phyloP scores from a whole-genome alignment of 2,797 vertebrate genomes.

The Anguilla pacifica region DNA sequence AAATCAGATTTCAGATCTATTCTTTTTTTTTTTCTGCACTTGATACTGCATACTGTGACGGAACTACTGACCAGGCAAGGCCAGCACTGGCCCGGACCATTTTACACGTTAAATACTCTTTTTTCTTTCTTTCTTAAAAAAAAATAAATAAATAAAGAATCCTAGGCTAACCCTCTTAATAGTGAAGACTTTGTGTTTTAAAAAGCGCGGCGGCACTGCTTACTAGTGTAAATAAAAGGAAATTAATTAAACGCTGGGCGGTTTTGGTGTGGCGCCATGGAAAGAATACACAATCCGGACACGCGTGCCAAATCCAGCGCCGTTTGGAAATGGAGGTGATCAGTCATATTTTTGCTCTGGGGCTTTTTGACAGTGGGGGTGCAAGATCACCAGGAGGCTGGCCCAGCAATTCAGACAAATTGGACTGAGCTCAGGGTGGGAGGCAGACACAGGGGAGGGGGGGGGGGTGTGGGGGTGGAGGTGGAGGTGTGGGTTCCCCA shows the following conservation, averaged over 20 bases:
- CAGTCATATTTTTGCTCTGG: conserved; percentile 75
- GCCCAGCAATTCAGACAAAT: conserved; percentile 78
- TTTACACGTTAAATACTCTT: conserved; percentile 63
- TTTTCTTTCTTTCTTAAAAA: conserved; percentile 18
- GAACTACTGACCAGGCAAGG: conserved; percentile 34
- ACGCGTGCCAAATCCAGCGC: conserved; percentile 75
- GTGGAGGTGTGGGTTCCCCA: conserved; percentile 45
- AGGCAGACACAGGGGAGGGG: conserved; percentile 66
- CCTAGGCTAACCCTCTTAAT: conserved; percentile 57
- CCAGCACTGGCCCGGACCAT: conserved; percentile 52
- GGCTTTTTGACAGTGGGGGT: conserved; percentile 76
- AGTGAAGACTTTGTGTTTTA: conserved; percentile 74
- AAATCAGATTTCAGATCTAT: conserved; percentile 67
- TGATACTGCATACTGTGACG: no score
- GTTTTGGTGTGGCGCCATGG: conserved; percentile 79
- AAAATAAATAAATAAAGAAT: conserved; percentile 33
- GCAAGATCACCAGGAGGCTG: conserved; percentile 21
- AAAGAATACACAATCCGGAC: conserved; percentile 76
- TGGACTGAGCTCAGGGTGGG: conserved; percentile 69
- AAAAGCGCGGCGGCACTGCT: conserved; percentile 67
- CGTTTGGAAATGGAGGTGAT: conserved; percentile 70
- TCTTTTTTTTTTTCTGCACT: conserved; percentile 55
- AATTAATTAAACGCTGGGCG: conserved; percentile 79
- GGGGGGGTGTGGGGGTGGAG: conserved; percentile 34
- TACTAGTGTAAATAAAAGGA: conserved; percentile 74